phyloP scores from a whole-genome alignment of 1,140 invertebrate genomes.

The Anthonomus grandis region DNA sequence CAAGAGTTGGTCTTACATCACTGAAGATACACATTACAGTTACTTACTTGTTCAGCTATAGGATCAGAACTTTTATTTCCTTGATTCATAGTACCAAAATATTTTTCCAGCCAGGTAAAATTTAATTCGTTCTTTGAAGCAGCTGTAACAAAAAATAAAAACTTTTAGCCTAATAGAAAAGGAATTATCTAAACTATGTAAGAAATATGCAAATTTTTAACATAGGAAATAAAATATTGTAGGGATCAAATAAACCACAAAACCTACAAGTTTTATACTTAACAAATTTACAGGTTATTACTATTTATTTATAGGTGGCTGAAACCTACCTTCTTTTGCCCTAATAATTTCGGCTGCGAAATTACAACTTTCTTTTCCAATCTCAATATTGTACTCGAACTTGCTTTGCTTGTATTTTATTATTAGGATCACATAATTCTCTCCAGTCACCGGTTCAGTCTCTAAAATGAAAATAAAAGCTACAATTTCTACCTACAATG shows the following conservation, averaged over 20 bases:
- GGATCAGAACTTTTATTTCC: constrained; percentile 21
- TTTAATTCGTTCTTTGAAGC: constrained; percentile 29
- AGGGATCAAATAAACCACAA: no score
- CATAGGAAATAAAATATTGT: no score
- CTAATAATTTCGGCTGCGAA: constrained; percentile 55
- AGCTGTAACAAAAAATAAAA: constrained; percentile 29
- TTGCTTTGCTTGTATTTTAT: constrained; percentile 57
- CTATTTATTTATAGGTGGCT: no score
- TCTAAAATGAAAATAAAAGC: constrained; percentile 49
- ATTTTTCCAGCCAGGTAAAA: constrained; percentile 43
- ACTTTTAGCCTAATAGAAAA: no score
- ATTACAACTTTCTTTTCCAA: constrained; percentile 59
- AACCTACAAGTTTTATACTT: no score
- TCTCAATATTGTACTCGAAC: constrained; percentile 62
- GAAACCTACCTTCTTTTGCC: constrained; percentile 54
- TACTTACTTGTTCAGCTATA: constrained; percentile 23
- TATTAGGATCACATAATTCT: constrained; percentile 58
- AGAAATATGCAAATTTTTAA: no score
- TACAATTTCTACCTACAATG: no score
- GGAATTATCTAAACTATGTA: no score
- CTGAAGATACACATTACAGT: no score
- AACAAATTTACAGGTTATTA: background rate
- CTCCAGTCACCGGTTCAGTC: constrained; percentile 52
- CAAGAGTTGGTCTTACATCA: no score
- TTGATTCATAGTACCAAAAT: constrained; percentile 33